A percentile compares a stretch with the other conserved stretches of the same genome.
phyloP scores from a whole-genome alignment of 2,888 invertebrate genomes.

The Parnassius mnemosyne region DNA sequence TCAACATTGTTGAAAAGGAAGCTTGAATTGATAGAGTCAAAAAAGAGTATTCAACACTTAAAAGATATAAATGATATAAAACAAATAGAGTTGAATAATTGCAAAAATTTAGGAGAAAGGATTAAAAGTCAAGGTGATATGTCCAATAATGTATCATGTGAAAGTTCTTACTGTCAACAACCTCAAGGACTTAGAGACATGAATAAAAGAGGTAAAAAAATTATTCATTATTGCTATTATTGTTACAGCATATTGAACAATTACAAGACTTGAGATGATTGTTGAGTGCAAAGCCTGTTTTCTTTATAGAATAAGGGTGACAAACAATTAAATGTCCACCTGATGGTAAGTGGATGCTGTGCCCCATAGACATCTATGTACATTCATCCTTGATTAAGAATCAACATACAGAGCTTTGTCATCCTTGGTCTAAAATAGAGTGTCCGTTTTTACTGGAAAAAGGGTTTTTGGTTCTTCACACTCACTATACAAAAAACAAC shows the following conservation, averaged over 20 bases:
- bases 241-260: not conserved
- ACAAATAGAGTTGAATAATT: slow-evolving; percentile 32
- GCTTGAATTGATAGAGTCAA: slow-evolving; percentile 12
- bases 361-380: no score
- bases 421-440: no score
- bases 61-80: slow-evolving; percentile 28
- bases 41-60: slow-evolving; percentile 13
- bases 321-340: no score
- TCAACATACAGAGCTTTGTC: no score
- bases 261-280: no score
- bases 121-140: slow-evolving; percentile 4
- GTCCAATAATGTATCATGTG: not conserved
- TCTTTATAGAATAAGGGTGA: no score
- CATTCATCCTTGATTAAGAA: no score
- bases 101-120: not conserved
- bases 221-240: not conserved
- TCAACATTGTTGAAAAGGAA: slow-evolving; percentile 27
- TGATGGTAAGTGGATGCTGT: no score
- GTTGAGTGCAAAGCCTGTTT: no score
- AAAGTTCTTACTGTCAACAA: not conserved
- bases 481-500: no score
- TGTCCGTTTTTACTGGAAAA: no score
- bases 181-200: not conserved
- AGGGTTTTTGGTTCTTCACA: no score
- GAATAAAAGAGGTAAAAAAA: slow-evolving; percentile 26